A percentile compares a stretch with the other conserved stretches of the same genome.
Conservation (phyloP, 2,797 vertebrate genomes). For the Macropodus opercularis region DNA sequence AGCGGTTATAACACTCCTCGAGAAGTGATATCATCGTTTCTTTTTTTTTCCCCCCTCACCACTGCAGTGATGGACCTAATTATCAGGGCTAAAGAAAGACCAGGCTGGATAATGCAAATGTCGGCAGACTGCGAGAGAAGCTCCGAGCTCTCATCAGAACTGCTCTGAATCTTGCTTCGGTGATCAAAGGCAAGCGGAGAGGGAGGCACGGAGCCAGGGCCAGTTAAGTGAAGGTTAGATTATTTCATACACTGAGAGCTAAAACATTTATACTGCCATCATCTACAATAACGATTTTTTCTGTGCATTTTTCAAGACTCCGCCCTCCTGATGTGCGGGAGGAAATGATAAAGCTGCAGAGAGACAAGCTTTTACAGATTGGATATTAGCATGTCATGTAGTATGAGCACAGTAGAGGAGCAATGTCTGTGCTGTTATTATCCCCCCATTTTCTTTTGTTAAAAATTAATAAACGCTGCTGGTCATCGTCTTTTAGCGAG, state of each 20-base stretch:
- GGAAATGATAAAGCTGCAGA: slow-evolving; percentile 41
- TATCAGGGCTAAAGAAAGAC: slow-evolving; percentile 56
- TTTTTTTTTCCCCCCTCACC: slow-evolving; percentile 28
- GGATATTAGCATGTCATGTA: slow-evolving; percentile 13
- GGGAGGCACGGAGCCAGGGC: slow-evolving; percentile 38
- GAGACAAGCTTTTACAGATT: slow-evolving; percentile 14
- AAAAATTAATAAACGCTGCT: slow-evolving; percentile 45
- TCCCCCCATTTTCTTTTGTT: slow-evolving; percentile 3
- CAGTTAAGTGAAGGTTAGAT: slow-evolving; percentile 57
- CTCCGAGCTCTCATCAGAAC: slow-evolving; percentile 54
- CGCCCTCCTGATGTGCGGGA: slow-evolving; percentile 8
- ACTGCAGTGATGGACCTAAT: slow-evolving; percentile 58
- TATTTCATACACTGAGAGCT: slow-evolving; percentile 46
- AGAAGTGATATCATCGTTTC: slow-evolving; percentile 18
- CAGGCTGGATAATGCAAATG: slow-evolving; percentile 65
- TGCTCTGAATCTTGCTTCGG: slow-evolving; percentile 61
- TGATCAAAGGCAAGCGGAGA: slow-evolving; percentile 65
- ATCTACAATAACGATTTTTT: slow-evolving; percentile 54
- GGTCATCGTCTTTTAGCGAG: slow-evolving; percentile 38
- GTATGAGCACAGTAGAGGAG: slow-evolving; percentile 4
- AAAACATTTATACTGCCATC: slow-evolving; percentile 54
- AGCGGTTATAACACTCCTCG: slow-evolving; percentile 31
- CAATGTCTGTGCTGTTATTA: slow-evolving; percentile 13
- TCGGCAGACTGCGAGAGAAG: slow-evolving; percentile 53
- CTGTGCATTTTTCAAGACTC: slow-evolving; percentile 22